phyloP scores from a whole-genome alignment of 2,797 vertebrate genomes.

The Sylvilagus floridanus region DNA sequence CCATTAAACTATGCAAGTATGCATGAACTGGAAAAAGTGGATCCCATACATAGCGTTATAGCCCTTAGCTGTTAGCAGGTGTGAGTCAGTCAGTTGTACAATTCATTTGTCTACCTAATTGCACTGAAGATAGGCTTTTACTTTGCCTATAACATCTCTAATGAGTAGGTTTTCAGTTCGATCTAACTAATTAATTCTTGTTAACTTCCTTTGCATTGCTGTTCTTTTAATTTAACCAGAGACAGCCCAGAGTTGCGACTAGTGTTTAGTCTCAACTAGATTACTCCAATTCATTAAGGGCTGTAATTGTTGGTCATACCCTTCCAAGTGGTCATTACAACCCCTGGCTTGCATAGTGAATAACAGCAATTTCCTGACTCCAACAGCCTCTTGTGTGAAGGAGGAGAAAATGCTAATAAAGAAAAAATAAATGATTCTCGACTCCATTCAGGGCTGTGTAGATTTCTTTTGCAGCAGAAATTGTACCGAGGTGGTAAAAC shows the following conservation, averaged over 20 bases:
- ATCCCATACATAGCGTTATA: constrained; percentile 88
- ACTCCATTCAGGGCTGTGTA: constrained; percentile 90
- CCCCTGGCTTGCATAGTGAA: constrained; percentile 91
- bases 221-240: constrained; percentile 92
- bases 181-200: constrained; percentile 95
- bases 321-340: constrained; percentile 92
- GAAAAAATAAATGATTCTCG: constrained; percentile 91
- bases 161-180: constrained; percentile 93
- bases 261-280: constrained; percentile 91
- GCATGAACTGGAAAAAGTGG: constrained; percentile 92
- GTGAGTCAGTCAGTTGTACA: constrained; percentile 93
- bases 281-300: constrained; percentile 91
- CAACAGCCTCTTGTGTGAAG: constrained; percentile 89
- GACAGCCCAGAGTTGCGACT: constrained; percentile 89
- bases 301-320: constrained; percentile 92
- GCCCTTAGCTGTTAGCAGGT: constrained; percentile 93
- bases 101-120: constrained; percentile 96
- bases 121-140: constrained; percentile 93
- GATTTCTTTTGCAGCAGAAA: constrained; percentile 91
- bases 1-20: constrained; percentile 92
- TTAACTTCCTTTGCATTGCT: constrained; percentile 92
- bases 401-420: constrained; percentile 92
- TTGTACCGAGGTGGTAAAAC: constrained; percentile 90
- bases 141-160: constrained; percentile 94
- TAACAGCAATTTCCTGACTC: constrained; percentile 93